phyloP scores from a whole-genome alignment of 1,140 invertebrate genomes.

The Procambarus clarkii region DNA sequence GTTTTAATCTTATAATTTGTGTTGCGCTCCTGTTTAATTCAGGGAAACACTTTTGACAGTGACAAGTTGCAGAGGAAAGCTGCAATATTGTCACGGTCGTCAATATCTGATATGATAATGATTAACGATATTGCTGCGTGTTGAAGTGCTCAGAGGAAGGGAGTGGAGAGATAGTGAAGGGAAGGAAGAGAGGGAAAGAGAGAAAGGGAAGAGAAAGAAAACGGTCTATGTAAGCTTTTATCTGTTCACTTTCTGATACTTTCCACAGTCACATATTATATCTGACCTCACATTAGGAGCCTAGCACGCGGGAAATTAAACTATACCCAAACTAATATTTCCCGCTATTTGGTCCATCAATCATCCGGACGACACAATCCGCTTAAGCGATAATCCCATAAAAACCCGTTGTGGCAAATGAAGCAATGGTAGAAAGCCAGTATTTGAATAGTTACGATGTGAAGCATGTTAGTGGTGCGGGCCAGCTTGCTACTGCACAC shows the following conservation, averaged over 20 bases:
- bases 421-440: background rate
- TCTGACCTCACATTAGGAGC: no score
- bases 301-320: no score
- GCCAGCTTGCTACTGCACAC: no score
- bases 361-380: conserved; percentile 11
- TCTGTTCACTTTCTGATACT: no score
- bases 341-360: background rate
- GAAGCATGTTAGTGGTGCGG: background rate
- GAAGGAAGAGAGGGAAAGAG: background rate
- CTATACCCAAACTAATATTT: background rate
- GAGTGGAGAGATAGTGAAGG: conserved; percentile 10
- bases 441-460: background rate
- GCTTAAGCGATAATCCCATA: conserved; percentile 13
- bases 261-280: no score
- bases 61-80: no score
- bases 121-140: background rate
- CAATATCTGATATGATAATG: background rate
- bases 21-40: no score
- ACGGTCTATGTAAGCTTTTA: no score
- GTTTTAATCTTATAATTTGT: no score
- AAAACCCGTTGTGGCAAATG: background rate
- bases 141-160: background rate
- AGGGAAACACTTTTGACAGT: no score
- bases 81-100: no score
- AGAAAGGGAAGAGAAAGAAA: conserved; percentile 3